Conservation (phyloP, 2,888 invertebrate species). For the Acanthoscelides obtectus region DNA sequence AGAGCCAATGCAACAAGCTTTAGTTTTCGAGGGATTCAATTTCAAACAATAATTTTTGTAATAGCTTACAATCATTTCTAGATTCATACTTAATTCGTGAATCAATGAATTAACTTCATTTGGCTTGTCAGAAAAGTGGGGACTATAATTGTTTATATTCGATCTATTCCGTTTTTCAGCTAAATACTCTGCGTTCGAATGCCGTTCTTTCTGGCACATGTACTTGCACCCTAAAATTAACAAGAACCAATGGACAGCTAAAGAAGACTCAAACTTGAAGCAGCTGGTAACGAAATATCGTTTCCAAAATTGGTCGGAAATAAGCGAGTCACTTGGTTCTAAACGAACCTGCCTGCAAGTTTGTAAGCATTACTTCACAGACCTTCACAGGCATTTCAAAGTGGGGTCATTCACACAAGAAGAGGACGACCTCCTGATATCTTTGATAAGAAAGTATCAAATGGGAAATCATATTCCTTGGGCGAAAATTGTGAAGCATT, state of each 20-base stretch:
- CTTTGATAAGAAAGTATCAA: constrained; percentile 58
- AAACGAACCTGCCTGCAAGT: constrained; percentile 65
- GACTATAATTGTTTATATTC: no score
- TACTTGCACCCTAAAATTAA: constrained; percentile 66
- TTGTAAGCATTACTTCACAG: constrained; percentile 61
- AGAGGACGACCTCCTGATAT: constrained; percentile 63
- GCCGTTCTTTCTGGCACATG: constrained; percentile 66
- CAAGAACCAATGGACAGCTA: constrained; percentile 52
- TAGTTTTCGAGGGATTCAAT: no score
- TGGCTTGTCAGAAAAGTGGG: no score
- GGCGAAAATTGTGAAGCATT: constrained; percentile 61
- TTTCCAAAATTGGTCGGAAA: constrained; percentile 62
- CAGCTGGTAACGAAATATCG: constrained; percentile 44
- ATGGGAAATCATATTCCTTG: constrained; percentile 69
- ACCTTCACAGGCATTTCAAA: constrained; percentile 37
- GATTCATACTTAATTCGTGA: no score
- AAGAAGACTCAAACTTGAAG: constrained; percentile 50
- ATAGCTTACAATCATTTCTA: no score
- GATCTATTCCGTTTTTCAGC: constrained; percentile 42
- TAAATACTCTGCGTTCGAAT: constrained; percentile 61
- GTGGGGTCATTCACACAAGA: constrained; percentile 58
- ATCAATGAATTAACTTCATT: no score
- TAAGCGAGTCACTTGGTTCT: constrained; percentile 55
- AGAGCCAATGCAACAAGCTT: no score
- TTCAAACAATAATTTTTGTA: no score